Base-by-base conservation (phyloP, 2,888 invertebrate species). In the Chaetoderma sp. region DNA sequence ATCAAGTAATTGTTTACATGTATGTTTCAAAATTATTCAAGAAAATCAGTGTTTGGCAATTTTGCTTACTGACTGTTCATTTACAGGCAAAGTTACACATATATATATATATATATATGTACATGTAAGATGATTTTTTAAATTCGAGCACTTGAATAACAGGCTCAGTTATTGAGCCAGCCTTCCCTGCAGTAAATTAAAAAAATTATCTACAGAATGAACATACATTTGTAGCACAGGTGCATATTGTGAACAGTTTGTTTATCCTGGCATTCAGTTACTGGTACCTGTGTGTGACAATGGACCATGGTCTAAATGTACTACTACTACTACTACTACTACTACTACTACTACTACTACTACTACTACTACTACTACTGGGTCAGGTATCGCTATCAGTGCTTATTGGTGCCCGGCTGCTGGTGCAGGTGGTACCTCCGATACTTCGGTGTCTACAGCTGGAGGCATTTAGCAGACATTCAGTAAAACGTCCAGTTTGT, bases 351-450 rank as follows among this genome's bases (percentile, higher is more conserved):
- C 64, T 64, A 50, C 64, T 59, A 50, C 59, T 50, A 50, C 59
- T 50, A 50, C 59, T 59, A 39, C 64, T 65, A 30, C 65, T 65
- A 61, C 65, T 65, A 61, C 65, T 47, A 56, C 65, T 65, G n/a
- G n/a, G n/a, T n/a, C n/a, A n/a, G n/a, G n/a, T n/a, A n/a, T n/a
- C n/a, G n/a, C n/a, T n/a, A n/a, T n/a, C n/a, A n/a, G n/a, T n/a
- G n/a, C n/a, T n/a, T n/a, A n/a, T n/a, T n/a, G n/a, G n/a, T n/a
- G n/a, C n/a, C n/a, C n/a, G n/a, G n/a, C n/a, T n/a, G n/a, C n/a
- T n/a, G n/a, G n/a, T n/a, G n/a, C n/a, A n/a, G n/a, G n/a, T n/a
- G n/a, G n/a, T n/a, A n/a, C n/a, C n/a, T n/a, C n/a, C n/a, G n/a
- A n/a, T n/a, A n/a, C n/a, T n/a, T n/a, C n/a, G n/a, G n/a, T n/a